Base-by-base conservation (phyloP, 2,888 invertebrate species). In the Hyles lineata region DNA sequence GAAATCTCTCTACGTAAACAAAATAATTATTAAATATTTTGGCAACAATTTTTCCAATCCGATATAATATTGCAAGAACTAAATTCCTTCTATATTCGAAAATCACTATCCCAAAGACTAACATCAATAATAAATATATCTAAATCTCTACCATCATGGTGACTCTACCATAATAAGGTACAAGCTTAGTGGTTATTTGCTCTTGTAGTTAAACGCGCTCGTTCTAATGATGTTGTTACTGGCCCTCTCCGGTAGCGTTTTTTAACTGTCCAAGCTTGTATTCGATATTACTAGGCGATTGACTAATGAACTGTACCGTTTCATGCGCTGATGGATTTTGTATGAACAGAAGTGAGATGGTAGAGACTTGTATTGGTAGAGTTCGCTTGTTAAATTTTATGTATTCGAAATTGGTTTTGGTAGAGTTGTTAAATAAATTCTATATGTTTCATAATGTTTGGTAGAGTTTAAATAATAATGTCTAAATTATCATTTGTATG, bases 161-260 rank as follows among this genome's bases (percentile, higher is more conserved):
- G 62, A 75, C 70, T 17, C 62, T 59, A 74, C 0, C 35, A 55
- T 76, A 75, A 79, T 80, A 91, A 90, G 88, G 87, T 85, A 87
- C 88, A 87, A 89, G 87, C 89, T 88, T 88, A 90, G 84, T 87
- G 87, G 85, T 87, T 85, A 89, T 92, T 91, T 88, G 88, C 87
- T 88, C 88, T 89, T 87, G 84, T 88, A 83, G 80, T 83, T 84
- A 83, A 85, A 83, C 86, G 80, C 74, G 77, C 80, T 76, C 73
- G 55, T 74, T 75, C 89, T 92, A 92, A 92, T 92, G 91, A 93
- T 86, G 89, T 88, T 89, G 90, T 90, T 87, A 85, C 82, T 23
- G 19, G 32, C 55, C 32, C 25, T 50, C 59, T 72, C 43, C 92
- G 80, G 92, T 92, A 93, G 92, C 92, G 81, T 89, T 88, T 90